Evolutionary conservation across 1,140 invertebrate species (phyloP).

Genomic region (Drosophila kurseongensis): DNA sequence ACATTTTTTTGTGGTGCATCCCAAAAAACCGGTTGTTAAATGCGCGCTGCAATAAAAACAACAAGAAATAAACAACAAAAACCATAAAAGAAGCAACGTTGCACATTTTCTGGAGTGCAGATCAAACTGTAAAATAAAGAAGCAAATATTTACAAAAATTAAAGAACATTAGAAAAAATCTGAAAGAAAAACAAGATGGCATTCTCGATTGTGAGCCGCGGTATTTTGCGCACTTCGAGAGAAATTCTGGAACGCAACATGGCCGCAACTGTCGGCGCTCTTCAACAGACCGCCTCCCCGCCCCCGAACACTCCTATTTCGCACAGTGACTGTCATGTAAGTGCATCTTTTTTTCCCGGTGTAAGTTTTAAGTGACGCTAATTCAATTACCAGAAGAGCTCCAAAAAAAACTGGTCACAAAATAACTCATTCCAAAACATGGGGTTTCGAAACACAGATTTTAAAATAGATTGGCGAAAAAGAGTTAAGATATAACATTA

Average conservation of each 20-base stretch:
- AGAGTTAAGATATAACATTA: too few relatives aligned
- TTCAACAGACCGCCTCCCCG: constrained; percentile 57
- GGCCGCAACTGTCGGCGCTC: constrained; percentile 68
- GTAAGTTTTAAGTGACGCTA: constrained; percentile 32
- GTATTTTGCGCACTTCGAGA: constrained; percentile 79
- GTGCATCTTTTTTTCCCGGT: constrained; percentile 40
- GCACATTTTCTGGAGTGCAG: constrained; percentile 29
- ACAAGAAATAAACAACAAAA: constrained; percentile 29
- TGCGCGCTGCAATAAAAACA: constrained; percentile 52
- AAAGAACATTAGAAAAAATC: constrained; percentile 9
- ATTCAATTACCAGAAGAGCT: constrained; percentile 54
- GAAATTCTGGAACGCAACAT: constrained; percentile 83
- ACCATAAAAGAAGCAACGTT: constrained; percentile 30
- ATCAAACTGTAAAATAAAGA: constrained; percentile 41
- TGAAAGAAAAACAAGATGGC: constrained; percentile 64
- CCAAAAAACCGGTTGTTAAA: constrained; percentile 56
- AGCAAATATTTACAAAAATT: constrained; percentile 5
- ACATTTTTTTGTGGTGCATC: constrained; percentile 41
- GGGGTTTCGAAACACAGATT: background rate
- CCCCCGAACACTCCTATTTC: constrained; percentile 30
- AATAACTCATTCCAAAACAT: background rate
- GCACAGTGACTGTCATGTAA: constrained; percentile 70
- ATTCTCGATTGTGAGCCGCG: constrained; percentile 75
- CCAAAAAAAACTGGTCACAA: background rate
- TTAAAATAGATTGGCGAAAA: background rate